Conservation (phyloP, 2,888 invertebrate genomes). For the Tipula confusa region DNA sequence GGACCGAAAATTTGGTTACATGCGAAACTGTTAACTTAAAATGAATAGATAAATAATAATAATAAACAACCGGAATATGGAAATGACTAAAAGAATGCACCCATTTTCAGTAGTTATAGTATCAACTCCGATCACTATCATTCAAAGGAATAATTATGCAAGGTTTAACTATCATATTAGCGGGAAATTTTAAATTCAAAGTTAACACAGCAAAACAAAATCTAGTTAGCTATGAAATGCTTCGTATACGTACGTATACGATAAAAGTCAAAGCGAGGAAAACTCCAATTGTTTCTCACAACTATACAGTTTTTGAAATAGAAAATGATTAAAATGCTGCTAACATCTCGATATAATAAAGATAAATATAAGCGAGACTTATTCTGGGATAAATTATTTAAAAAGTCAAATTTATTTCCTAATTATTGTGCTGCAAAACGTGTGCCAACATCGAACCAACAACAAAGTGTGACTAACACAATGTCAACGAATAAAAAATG, state of each 20-base stretch:
- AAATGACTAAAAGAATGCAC: too few relatives aligned
- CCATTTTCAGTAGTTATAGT: too few relatives aligned
- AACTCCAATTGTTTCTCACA: background rate
- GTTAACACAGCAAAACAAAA: background rate
- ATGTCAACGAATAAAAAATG: conserved; percentile 35
- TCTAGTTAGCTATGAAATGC: background rate
- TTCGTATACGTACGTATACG: background rate
- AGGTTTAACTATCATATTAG: too few relatives aligned
- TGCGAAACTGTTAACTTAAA: too few relatives aligned
- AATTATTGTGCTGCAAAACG: background rate
- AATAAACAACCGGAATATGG: too few relatives aligned
- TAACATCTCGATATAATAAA: conserved; percentile 26
- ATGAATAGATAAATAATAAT: too few relatives aligned
- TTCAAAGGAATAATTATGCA: too few relatives aligned
- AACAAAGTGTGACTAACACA: background rate
- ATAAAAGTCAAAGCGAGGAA: background rate
- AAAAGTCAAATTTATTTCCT: conserved; percentile 22
- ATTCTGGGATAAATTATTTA: conserved; percentile 3
- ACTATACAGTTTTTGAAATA: background rate
- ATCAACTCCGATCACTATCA: too few relatives aligned
- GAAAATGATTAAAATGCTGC: background rate
- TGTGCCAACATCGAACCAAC: background rate
- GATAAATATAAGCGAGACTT: background rate
- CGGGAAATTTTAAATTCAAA: too few relatives aligned
- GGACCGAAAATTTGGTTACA: too few relatives aligned